Percentiles rank a stretch among this genome's conserved stretches.
Evolutionary conservation across 1,140 invertebrate genomes (phyloP).

Genomic region (Hydropsyche tenuis): DNA sequence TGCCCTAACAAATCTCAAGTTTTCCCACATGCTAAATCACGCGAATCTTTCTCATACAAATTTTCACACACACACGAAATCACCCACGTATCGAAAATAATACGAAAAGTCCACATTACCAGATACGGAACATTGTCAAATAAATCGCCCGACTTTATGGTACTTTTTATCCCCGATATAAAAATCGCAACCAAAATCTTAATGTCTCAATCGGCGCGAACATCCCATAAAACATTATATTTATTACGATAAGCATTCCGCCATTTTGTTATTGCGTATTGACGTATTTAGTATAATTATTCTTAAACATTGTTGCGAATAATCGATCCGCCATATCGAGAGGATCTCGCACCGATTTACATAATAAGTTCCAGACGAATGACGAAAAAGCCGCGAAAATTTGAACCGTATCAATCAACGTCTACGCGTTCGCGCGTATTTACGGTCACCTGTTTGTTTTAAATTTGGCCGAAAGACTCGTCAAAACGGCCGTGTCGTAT

Average conservation of each 20-base stretch:
- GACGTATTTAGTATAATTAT: no score
- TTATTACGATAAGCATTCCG: not conserved
- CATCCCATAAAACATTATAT: not conserved
- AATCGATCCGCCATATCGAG: no score
- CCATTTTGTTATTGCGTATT: no score
- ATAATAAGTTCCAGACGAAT: no score
- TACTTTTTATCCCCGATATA: not conserved
- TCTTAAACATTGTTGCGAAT: no score
- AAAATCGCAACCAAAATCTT: not conserved
- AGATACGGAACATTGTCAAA: constrained; percentile 10
- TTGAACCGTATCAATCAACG: not conserved
- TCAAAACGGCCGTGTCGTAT: not conserved
- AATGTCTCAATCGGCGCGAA: not conserved
- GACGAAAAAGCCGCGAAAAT: not conserved
- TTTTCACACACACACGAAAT: not conserved
- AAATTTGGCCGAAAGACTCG: not conserved
- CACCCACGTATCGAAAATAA: not conserved
- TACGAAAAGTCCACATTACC: not conserved
- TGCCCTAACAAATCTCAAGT: no score
- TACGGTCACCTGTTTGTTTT: not conserved
- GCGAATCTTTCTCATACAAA: not conserved
- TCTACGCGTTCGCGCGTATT: not conserved
- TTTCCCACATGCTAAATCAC: no score
- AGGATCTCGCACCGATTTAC: no score
- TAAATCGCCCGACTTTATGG: not conserved